A percentile compares a stretch with the other conserved stretches of the same genome.
phyloP scores from a whole-genome alignment of 2,888 invertebrate species.

The Diaperis boleti region DNA sequence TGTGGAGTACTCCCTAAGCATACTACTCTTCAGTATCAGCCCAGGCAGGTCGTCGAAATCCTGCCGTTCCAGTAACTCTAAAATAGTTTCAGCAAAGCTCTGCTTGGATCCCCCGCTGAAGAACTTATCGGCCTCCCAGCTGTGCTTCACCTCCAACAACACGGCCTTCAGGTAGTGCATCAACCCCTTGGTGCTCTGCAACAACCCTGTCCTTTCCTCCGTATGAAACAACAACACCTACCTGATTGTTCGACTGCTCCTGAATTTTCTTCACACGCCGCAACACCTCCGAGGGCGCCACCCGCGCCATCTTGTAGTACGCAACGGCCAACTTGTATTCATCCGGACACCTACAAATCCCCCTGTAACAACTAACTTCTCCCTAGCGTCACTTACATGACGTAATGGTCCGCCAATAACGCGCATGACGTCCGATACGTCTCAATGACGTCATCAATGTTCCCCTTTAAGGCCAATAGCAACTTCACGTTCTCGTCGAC shows the following conservation, averaged over 20 bases:
- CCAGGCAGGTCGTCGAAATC: conserved; percentile 66
- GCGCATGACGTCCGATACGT: conserved; percentile 70
- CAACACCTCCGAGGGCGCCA: conserved; percentile 68
- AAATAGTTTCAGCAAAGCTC: conserved; percentile 63
- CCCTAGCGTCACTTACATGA: conserved; percentile 65
- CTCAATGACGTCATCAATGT: conserved; percentile 64
- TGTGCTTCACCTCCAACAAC: conserved; percentile 64
- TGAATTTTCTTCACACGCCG: conserved; percentile 63
- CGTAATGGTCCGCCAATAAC: conserved; percentile 70
- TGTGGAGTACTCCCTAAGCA: conserved; percentile 70
- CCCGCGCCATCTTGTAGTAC: conserved; percentile 70
- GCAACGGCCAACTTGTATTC: conserved; percentile 66
- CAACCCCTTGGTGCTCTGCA: conserved; percentile 61
- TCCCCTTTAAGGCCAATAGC: conserved; percentile 53
- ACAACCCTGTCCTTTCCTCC: too few relatives aligned
- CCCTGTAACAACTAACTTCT: conserved; percentile 54
- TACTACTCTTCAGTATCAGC: conserved; percentile 68
- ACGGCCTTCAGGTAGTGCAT: conserved; percentile 63
- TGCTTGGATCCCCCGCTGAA: conserved; percentile 61
- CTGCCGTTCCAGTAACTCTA: conserved; percentile 64
- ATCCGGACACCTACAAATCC: too few relatives aligned
- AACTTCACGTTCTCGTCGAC: conserved; percentile 60
- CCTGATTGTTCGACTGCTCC: conserved; percentile 61
- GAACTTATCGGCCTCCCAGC: conserved; percentile 66
- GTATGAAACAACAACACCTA: too few relatives aligned